Evolutionary conservation across 2,797 vertebrate genomes (phyloP).

Genomic region (Spinibarbus caldwelli): DNA sequence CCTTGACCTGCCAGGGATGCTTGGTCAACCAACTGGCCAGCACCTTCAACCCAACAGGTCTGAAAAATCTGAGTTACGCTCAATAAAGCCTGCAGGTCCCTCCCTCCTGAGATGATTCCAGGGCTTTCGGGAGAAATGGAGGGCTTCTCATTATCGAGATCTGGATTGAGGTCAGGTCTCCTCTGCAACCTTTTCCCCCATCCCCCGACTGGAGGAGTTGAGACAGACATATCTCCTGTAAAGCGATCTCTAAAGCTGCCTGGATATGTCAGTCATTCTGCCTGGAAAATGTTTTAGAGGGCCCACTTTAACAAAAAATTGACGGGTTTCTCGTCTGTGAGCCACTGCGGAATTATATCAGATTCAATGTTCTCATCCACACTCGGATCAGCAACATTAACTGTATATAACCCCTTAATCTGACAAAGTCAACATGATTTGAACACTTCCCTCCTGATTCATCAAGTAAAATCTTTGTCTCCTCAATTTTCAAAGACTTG

Average conservation of each 20-base stretch:
- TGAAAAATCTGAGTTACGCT: conserved; percentile 4
- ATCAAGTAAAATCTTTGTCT: neutral
- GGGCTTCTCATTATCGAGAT: conserved; percentile 74
- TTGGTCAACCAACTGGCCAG: conserved; percentile 25
- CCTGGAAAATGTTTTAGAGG: conserved; percentile 27
- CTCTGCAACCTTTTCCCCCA: conserved; percentile 51
- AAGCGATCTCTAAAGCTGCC: conserved; percentile 39
- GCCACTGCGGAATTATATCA: conserved; percentile 25
- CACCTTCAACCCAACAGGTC: neutral
- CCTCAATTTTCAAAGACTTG: neutral
- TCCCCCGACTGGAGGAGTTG: conserved; percentile 2
- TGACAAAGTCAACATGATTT: neutral
- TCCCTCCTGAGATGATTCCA: conserved; percentile 21
- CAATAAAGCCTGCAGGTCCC: conserved; percentile 15
- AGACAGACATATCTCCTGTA: conserved; percentile 41
- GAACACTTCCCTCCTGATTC: neutral
- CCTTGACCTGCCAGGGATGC: conserved; percentile 10
- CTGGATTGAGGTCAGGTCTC: conserved; percentile 77
- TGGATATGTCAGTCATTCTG: conserved; percentile 47
- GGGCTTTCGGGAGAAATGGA: conserved; percentile 46
- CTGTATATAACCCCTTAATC: conserved; percentile 24
- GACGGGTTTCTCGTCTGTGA: conserved; percentile 1
- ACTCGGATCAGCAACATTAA: conserved; percentile 21
- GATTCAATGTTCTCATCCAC: conserved; percentile 18
- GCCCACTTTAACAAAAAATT: neutral